These are phyloP conservation scores for Campoletis sonorensis DNA, from an alignment of 1,140 invertebrate genomes.

Conservation along the genomic window DNA sequence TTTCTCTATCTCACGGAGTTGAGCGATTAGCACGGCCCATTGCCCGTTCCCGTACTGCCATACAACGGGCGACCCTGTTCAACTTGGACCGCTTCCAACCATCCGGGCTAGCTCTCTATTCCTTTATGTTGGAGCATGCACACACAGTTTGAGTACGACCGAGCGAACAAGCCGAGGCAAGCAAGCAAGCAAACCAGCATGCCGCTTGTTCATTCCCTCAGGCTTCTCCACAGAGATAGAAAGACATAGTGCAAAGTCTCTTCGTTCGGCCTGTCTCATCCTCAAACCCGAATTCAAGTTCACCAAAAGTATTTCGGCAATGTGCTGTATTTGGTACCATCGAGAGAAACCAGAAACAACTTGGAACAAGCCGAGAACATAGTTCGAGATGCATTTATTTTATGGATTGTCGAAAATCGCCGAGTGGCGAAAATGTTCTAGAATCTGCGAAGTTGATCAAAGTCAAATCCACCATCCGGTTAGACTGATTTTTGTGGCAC, in stretches of 20 bases:
- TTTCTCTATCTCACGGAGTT: conserved; percentile 52
- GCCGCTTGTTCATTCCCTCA: conserved; percentile 39
- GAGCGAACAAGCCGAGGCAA: conserved; percentile 34
- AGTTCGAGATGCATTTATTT: not conserved
- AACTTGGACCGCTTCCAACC: conserved; percentile 72
- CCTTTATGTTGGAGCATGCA: conserved; percentile 62
- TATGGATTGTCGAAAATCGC: not conserved
- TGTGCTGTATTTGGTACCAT: conserved; percentile 37
- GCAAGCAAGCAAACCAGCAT: conserved; percentile 34
- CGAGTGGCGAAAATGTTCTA: conserved; percentile 43
- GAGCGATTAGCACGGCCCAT: conserved; percentile 73
- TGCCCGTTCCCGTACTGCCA: conserved; percentile 65
- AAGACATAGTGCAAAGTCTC: not conserved
- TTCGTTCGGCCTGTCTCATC: not conserved
- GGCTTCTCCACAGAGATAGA: not conserved
- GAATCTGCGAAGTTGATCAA: not conserved
- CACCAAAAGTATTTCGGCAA: conserved; percentile 62
- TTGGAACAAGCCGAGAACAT: not conserved
- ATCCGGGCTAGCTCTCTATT: conserved; percentile 54
- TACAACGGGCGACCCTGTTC: conserved; percentile 66
- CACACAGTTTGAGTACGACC: conserved; percentile 48
- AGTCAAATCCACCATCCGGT: not conserved
- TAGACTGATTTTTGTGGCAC: too few species aligned
- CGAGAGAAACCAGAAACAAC: not conserved
- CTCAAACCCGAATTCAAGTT: conserved; percentile 51